These are phyloP conservation scores for Tor tambroides DNA, from an alignment of 2,113 vertebrate species.

Conservation along the genomic window DNA sequence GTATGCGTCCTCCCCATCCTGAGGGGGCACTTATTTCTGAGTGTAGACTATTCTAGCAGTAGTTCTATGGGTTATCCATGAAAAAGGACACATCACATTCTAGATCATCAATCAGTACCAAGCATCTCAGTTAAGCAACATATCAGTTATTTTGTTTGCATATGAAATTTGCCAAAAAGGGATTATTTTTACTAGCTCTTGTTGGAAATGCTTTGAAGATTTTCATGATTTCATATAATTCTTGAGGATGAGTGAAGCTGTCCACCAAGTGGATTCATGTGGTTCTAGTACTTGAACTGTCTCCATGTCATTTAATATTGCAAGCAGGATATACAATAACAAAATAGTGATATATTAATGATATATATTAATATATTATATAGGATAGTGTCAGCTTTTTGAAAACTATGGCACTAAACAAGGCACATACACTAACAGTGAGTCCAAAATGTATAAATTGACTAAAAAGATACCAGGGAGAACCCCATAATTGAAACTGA, in stretches of 20 bases:
- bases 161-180: slow-evolving; percentile 36
- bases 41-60: slow-evolving; percentile 7
- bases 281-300: slow-evolving; percentile 48
- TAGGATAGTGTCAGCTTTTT: background rate
- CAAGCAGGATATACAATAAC: background rate
- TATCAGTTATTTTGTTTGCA: slow-evolving; percentile 6
- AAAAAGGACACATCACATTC: background rate
- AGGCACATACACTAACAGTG: background rate
- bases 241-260: slow-evolving; percentile 45
- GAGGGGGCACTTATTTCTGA: slow-evolving; percentile 53
- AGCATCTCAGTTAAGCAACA: background rate
- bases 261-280: slow-evolving; percentile 67
- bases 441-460: background rate
- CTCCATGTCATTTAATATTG: background rate
- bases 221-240: slow-evolving; percentile 36
- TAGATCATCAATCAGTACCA: slow-evolving; percentile 27
- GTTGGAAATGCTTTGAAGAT: slow-evolving; percentile 28
- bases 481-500: background rate
- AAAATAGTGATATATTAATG: background rate
- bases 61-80: background rate
- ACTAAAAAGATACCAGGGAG: no score
- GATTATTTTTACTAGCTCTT: slow-evolving; percentile 20
- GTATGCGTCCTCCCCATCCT: slow-evolving; percentile 82
- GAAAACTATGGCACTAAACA: background rate
- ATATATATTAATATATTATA: background rate